Evolutionary conservation across 1,140 invertebrate species (phyloP), one percentile per base, ranked within the genome.

Genomic region (Bacillus rossius): DNA sequence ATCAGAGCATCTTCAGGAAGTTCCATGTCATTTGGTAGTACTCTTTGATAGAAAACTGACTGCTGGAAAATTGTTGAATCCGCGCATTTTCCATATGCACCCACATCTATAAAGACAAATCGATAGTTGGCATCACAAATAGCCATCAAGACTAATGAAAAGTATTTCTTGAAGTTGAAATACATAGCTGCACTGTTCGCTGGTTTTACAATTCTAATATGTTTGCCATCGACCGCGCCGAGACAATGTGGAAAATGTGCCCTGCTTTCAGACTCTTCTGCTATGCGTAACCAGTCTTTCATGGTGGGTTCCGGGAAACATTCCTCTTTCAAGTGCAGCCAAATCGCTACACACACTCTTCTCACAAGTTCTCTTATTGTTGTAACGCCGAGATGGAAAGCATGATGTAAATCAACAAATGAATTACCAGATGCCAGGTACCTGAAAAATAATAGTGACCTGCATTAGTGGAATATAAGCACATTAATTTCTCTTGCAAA

Each of bases 191-290:
- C 43, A 45, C 5, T 20, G 13, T 5, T 5, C 5, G 4, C 8
- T 5, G 43, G 43, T 19, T 25, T 20, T 56, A 58, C 50, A 40
- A 73, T 60, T 5, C 45, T 23, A 2, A 75, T 53, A 65, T 72
- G 69, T 50, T 74, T 75, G 7, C 69, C 71, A 61, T 75, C 70
- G 1, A 74, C 61, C 3, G 72, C 69, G 0, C 75, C 76, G 29
- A 73, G 55, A 52, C 72, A 75, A 61, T 75, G 62, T n/a, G 72
- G 74, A 59, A 79, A 78, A 60, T 76, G 65, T 68, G 29, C 29
- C 10, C 10, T 48, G 3, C 55, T 25, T 43, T 70, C 29, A 61
- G 71, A 73, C 16, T 60, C 55, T 16, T 58, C 22, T 7, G 69
- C 66, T 54, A 72, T 65, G 26, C 38, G 17, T 45, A 61, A 54